Percentiles rank a stretch among this genome's conserved stretches.
phyloP scores from a whole-genome alignment of 1,140 invertebrate genomes.

The Hypothenemus hampei region DNA sequence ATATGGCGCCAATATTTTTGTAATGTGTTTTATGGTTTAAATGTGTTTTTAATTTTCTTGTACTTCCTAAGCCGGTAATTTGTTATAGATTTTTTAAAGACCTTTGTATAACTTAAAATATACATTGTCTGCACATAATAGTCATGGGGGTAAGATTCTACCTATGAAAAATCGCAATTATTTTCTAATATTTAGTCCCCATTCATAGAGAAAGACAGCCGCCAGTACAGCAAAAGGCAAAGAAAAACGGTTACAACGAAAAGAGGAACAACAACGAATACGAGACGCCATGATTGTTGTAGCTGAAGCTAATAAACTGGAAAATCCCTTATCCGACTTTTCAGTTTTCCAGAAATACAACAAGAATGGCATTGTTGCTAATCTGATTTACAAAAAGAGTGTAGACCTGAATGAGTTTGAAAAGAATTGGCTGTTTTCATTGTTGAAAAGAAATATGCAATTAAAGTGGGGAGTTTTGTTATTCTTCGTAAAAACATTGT shows the following conservation, averaged over 20 bases:
- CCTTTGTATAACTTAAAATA: too few relatives aligned
- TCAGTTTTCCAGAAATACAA: conserved; percentile 44
- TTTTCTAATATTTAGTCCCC: too few relatives aligned
- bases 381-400: conserved; percentile 38
- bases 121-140: too few relatives aligned
- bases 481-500: too few relatives aligned
- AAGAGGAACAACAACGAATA: conserved; percentile 46
- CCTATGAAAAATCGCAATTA: too few relatives aligned
- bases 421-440: conserved; percentile 52
- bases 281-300: conserved; percentile 41
- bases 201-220: conserved; percentile 30
- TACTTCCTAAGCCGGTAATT: too few relatives aligned
- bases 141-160: too few relatives aligned
- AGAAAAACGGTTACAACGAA: conserved; percentile 45
- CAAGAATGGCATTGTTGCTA: conserved; percentile 43
- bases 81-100: too few relatives aligned
- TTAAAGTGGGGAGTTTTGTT: conserved; percentile 45
- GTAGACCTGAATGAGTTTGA: conserved; percentile 33
- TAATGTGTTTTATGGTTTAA: too few relatives aligned
- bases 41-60: too few relatives aligned
- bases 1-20: too few relatives aligned
- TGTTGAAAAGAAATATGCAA: conserved; percentile 59
- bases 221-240: conserved; percentile 42
- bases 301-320: conserved; percentile 44
- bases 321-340: conserved; percentile 46